Evolutionary conservation across 2,113 vertebrate species (phyloP).

Genomic region (Amblyopsis rosae): DNA sequence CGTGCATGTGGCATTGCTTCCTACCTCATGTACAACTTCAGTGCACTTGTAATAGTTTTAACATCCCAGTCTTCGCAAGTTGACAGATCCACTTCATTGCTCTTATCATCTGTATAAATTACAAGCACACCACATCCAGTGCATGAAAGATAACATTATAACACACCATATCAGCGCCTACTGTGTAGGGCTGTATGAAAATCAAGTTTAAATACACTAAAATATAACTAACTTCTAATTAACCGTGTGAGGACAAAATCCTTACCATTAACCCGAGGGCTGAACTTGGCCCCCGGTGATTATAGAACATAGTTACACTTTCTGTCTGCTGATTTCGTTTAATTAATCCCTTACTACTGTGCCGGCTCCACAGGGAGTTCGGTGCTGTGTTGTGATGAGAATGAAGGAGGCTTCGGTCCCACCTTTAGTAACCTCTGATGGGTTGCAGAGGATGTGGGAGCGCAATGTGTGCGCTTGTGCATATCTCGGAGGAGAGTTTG

Average conservation of each 20-base stretch:
- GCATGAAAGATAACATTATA: constrained; percentile 13
- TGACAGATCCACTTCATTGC: constrained; percentile 86
- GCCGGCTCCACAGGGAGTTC: constrained; percentile 51
- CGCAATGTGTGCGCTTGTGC: constrained; percentile 4
- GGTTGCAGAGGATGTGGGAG: constrained; percentile 38
- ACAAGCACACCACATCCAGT: constrained; percentile 1
- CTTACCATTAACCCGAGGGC: constrained; percentile 39
- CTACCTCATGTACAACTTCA: constrained; percentile 95
- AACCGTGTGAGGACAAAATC: constrained; percentile 63
- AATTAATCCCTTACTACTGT: constrained; percentile 71
- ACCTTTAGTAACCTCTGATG: constrained; percentile 59
- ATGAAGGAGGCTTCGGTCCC: constrained; percentile 45
- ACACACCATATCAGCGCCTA: neutral
- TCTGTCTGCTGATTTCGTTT: constrained; percentile 66
- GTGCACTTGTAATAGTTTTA: constrained; percentile 93
- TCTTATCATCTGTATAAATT: constrained; percentile 82
- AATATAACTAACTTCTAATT: constrained; percentile 65
- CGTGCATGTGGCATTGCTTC: constrained; percentile 10
- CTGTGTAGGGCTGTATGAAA: constrained; percentile 6
- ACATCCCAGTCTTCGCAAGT: constrained; percentile 90
- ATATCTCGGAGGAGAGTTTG: constrained; percentile 19
- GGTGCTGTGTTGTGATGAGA: constrained; percentile 43
- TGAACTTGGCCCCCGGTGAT: constrained; percentile 45
- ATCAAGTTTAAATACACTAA: constrained; percentile 40
- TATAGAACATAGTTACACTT: constrained; percentile 50